Base-by-base conservation (phyloP, 2,888 invertebrate species). In the Stenurella melanura region DNA sequence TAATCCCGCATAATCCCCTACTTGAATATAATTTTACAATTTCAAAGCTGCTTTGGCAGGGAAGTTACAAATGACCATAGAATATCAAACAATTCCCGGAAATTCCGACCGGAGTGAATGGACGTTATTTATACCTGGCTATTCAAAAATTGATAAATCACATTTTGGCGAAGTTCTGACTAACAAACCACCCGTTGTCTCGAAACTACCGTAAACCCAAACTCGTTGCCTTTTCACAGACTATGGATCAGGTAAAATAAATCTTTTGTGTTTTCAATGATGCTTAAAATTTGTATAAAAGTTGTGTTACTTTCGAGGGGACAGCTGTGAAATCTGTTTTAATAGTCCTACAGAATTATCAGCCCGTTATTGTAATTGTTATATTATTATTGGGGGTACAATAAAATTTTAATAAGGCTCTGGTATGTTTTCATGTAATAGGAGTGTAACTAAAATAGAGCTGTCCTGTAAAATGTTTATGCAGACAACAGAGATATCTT, bases 291-390 rank as follows among this genome's bases (percentile, higher is more conserved):
- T 30, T 26, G 21, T 9, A 70, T 34, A 58, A 57, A n/a, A 67
- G 67, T 73, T 58, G 67, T 67, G 58, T 56, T 64, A 12, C 42
- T 18, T 57, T 70, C 18, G 21, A 64, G 34, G 56, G 64, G 75
- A 70, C 75, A 75, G 69, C 75, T 70, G 70, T 75, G 75, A 70
- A 75, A 75, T 74, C 58, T 9, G 18, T 54, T 54, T 69, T 66
- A 73, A 73, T 66, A 6, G 42, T 34, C 30, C 34, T 50, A 60
- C 58, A 68, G 34, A 42, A 42, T 74, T 63, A 34, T 69, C 63
- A 63, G 54, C 26, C n/a, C 56, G n/a, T 69, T 66, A 11, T 66
- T 34, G 57, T 30, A 30, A 34, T 15, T 15, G 26, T 68, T 68
- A 42, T 68, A 68, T 68, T 19, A 26, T 68, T 68, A 68, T 68